These are phyloP conservation scores for Zeuzera pyrina DNA, from an alignment of 2,888 invertebrate species.

Conservation along the genomic window DNA sequence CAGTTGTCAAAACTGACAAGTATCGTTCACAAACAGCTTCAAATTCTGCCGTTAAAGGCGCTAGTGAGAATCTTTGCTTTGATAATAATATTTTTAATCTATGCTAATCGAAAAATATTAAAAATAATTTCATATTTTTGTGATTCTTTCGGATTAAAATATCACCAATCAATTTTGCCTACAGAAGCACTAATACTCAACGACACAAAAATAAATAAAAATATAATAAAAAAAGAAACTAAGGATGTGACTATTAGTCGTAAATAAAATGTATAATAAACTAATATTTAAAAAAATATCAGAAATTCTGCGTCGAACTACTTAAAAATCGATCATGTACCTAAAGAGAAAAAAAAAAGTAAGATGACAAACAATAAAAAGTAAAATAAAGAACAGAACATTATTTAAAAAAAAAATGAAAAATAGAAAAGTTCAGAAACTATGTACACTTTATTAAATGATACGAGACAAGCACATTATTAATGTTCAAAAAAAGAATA, in stretches of 20 bases:
- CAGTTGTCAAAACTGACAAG: too few relatives aligned
- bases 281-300: conserved; percentile 23
- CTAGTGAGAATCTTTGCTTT: too few relatives aligned
- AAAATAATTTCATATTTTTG: conserved; percentile 5
- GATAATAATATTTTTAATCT: neutral
- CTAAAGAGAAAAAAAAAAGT: conserved; percentile 31
- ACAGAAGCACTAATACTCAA: conserved; percentile 11
- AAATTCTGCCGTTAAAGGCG: too few relatives aligned
- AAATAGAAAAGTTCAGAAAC: too few relatives aligned
- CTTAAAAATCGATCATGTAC: conserved; percentile 68
- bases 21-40: too few relatives aligned
- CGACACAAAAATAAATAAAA: conserved; percentile 10
- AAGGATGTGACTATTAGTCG: conserved; percentile 60
- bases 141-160: neutral
- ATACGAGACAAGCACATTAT: too few relatives aligned
- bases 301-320: conserved; percentile 9
- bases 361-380: conserved; percentile 14
- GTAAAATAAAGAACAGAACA: conserved; percentile 8
- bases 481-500: too few relatives aligned
- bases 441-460: too few relatives aligned
- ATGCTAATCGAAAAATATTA: neutral
- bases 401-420: too few relatives aligned
- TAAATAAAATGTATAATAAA: conserved; percentile 17
- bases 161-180: conserved; percentile 2
- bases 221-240: conserved; percentile 15